Evolutionary conservation across 2,113 vertebrate genomes (phyloP).

Genomic region (Nothobranchius kuhntae): DNA sequence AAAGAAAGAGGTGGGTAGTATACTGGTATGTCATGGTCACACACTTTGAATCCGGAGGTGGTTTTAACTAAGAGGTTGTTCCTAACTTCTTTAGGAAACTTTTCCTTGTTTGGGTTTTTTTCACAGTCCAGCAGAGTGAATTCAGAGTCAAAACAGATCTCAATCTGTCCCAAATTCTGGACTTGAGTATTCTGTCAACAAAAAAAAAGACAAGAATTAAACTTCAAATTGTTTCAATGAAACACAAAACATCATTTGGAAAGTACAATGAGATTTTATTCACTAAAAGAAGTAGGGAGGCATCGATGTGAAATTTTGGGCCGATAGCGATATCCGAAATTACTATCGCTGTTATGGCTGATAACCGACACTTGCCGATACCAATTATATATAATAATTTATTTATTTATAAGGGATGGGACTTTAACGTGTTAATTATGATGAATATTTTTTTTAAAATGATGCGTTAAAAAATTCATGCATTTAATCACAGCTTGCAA

Average conservation of each 20-base stretch:
- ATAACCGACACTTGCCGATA: no score
- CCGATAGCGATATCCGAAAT: no score
- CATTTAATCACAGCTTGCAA: no score
- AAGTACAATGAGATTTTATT: neutral
- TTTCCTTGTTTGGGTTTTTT: conserved; percentile 5
- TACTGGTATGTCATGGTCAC: conserved; percentile 57
- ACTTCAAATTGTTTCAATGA: neutral
- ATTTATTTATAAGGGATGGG: no score
- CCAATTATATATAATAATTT: no score
- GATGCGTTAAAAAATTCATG: no score
- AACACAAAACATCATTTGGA: neutral
- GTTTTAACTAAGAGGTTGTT: neutral
- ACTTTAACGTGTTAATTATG: no score
- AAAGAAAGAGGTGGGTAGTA: conserved; percentile 58
- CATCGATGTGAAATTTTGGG: no score
- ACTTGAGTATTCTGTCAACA: conserved; percentile 36
- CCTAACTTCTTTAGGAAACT: conserved; percentile 1
- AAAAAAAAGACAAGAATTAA: conserved; percentile 1
- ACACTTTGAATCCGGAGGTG: conserved; percentile 57
- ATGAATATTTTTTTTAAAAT: no score
- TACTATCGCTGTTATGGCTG: no score
- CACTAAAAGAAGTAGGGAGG: no score
- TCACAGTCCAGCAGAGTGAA: conserved; percentile 66
- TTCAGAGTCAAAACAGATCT: conserved; percentile 65
- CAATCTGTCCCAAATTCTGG: conserved; percentile 72